These are phyloP conservation scores for Drosophila hamatofila DNA, from an alignment of 2,888 invertebrate species.

Conservation along the genomic window DNA sequence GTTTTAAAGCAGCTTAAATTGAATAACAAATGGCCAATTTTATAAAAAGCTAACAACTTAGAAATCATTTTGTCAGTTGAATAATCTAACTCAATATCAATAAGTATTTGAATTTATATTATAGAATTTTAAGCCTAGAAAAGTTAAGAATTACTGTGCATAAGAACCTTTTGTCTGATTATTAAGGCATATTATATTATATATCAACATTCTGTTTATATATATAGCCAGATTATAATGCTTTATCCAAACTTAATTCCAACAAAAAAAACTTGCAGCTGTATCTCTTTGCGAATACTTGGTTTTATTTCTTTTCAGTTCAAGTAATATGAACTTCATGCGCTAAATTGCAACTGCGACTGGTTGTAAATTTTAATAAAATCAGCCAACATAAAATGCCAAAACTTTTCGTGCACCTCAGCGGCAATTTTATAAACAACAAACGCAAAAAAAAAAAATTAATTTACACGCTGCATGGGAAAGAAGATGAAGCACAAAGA, in stretches of 20 bases:
- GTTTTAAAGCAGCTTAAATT: neutral
- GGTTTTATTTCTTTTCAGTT: neutral
- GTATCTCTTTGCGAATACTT: neutral
- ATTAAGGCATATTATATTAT: too few relatives aligned
- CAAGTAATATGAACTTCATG: slow-evolving; percentile 21
- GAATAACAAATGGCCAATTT: neutral
- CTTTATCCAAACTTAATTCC: neutral
- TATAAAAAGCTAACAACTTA: neutral
- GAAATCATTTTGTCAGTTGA: neutral
- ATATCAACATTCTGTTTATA: too few relatives aligned
- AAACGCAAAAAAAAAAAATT: slow-evolving; percentile 52
- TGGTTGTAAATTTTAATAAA: slow-evolving; percentile 66
- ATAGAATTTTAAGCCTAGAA: neutral
- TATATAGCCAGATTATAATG: neutral
- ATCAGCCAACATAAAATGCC: slow-evolving; percentile 56
- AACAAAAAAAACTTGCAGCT: neutral
- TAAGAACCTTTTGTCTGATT: too few relatives aligned
- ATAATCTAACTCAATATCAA: neutral
- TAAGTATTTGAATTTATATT: neutral
- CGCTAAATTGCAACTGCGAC: slow-evolving; percentile 44
- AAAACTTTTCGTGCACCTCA: slow-evolving; percentile 66
- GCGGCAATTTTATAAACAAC: slow-evolving; percentile 63
- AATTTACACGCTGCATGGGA: slow-evolving; percentile 59
- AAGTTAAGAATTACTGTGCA: neutral
- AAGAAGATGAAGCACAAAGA: too few relatives aligned